A percentile compares a stretch with the other conserved stretches of the same genome.
These are phyloP conservation scores for Cotesia congregata DNA, from an alignment of 2,888 invertebrate genomes.

Conservation along the genomic window DNA sequence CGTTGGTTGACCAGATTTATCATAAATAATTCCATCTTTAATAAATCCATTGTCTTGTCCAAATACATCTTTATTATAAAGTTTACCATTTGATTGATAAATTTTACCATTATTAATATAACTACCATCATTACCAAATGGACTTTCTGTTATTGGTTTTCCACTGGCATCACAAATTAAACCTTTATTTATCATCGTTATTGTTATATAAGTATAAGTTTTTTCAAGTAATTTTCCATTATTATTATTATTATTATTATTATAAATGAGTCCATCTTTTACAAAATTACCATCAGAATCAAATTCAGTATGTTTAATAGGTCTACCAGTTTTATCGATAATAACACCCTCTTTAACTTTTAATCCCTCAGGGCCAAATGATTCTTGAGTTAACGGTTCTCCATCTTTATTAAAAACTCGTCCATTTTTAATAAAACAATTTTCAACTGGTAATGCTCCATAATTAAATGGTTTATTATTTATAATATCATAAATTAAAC, in stretches of 20 bases:
- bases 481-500: constrained; percentile 54
- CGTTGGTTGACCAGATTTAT: constrained; percentile 55
- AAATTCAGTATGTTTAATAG: constrained; percentile 59
- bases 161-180: constrained; percentile 61
- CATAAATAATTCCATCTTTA: constrained; percentile 61
- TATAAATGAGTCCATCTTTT: constrained; percentile 61
- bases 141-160: constrained; percentile 56
- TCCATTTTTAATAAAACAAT: constrained; percentile 60
- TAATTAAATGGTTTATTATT: constrained; percentile 60
- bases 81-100: constrained; percentile 61
- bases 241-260: constrained; percentile 49
- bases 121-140: constrained; percentile 60
- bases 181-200: constrained; percentile 59
- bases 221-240: constrained; percentile 65
- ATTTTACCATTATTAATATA: constrained; percentile 62
- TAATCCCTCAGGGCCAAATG: constrained; percentile 65
- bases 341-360: constrained; percentile 61
- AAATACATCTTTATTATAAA: constrained; percentile 59
- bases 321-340: constrained; percentile 61
- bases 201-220: constrained; percentile 59
- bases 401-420: constrained; percentile 59
- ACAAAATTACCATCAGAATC: constrained; percentile 64
- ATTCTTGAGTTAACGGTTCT: constrained; percentile 62
- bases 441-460: constrained; percentile 59
- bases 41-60: constrained; percentile 60